Base-by-base conservation (phyloP, 1,140 invertebrate species). In the Riptortus pedestris region DNA sequence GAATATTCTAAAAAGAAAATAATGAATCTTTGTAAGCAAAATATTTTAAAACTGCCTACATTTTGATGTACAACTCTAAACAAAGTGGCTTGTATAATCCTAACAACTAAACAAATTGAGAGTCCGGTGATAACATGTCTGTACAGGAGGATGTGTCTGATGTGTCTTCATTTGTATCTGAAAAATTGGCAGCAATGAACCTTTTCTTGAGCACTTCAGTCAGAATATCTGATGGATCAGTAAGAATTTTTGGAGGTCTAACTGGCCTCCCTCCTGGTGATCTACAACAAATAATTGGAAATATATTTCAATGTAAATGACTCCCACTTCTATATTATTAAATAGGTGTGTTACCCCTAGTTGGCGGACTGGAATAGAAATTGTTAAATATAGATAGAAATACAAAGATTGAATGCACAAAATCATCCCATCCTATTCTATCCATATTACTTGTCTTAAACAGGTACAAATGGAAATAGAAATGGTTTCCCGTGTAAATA, bases 241-340 rank as follows among this genome's bases (percentile, higher is more conserved):
- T 29, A 18, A 29, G 20, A 0, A 51, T 22, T 27, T 29, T 24
- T n/a, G 61, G 61, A 24, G 43, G 43, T n/a, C 31, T 62, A 1
- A 62, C 20, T 1, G 61, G 61, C 45, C 61, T 62, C 9, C 61
- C 61, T 62, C 61, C 61, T 27, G 61, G 61, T 1, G 61, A 62
- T 28, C 61, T 62, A 16, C 16, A 47, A 45, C 12, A 14, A 60
- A 2, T 12, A 33, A 33, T 18, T 18, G n/a, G n/a, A n/a, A n/a
- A n/a, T n/a, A n/a, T n/a, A n/a, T n/a, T n/a, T n/a, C 11, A 55
- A 12, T 55, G 7, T 55, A 9, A 11, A n/a, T 43, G 11, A 43
- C 11, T 43, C 11, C 38, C 11, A 43, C 38, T 11, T 9, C 9
- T n/a, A 43, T 11, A n/a, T 11, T n/a, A 43, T 43, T 43, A 43